Evolutionary conservation across 2,888 invertebrate species (phyloP).

Genomic region (Amaurobius ferox): DNA sequence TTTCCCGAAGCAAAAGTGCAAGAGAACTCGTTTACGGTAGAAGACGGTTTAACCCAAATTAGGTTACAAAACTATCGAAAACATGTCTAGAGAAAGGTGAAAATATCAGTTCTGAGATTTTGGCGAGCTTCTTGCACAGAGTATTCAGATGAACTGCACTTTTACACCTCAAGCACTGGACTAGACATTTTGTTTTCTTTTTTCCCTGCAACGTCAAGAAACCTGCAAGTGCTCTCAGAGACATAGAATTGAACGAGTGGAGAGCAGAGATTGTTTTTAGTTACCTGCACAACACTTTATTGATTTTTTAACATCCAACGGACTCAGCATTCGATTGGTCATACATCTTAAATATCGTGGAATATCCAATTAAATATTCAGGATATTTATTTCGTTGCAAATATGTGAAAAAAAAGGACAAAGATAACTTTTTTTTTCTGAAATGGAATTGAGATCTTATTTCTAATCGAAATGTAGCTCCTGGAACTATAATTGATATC

Average conservation of each 20-base stretch:
- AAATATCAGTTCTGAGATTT: conserved; percentile 10
- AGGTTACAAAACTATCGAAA: conserved; percentile 67
- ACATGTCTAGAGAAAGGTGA: conserved; percentile 66
- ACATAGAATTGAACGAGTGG: neutral
- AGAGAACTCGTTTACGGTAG: neutral
- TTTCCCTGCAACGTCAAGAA: neutral
- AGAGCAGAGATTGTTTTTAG: neutral
- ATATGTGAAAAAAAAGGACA: no score
- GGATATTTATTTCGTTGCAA: no score
- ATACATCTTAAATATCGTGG: no score
- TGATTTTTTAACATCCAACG: no score
- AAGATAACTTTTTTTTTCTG: no score
- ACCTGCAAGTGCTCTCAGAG: neutral
- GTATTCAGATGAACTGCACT: neutral
- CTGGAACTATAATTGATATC: no score
- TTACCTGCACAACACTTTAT: neutral
- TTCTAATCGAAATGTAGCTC: no score
- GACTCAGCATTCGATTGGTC: no score
- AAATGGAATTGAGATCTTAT: no score
- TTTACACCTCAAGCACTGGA: conserved; percentile 6
- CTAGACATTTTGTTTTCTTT: neutral
- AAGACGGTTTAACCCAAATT: conserved; percentile 26
- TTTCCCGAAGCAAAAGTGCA: neutral
- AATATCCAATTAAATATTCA: no score
- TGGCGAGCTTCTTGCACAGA: neutral